Evolutionary conservation across 2,113 vertebrate species (phyloP).

Genomic region (Phyllostomus discolor): DNA sequence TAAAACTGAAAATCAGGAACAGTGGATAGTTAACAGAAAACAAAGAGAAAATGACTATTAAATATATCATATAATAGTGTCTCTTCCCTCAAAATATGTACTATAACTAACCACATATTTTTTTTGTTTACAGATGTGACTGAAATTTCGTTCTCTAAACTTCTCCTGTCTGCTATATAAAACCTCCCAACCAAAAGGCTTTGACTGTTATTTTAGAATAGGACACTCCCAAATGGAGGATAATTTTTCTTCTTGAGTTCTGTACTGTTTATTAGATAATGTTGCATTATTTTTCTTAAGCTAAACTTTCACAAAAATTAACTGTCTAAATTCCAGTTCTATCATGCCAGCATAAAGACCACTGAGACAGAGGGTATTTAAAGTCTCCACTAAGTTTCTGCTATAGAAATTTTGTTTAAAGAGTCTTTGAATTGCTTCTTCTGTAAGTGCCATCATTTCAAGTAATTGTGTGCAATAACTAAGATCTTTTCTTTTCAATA

Average conservation of each 20-base stretch:
- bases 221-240: neutral
- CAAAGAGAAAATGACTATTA: neutral
- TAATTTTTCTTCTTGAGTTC: neutral
- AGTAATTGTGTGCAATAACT: conserved; percentile 33
- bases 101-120: neutral
- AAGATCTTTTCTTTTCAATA: conserved; percentile 58
- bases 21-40: neutral
- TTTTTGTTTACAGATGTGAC: conserved; percentile 56
- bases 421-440: neutral
- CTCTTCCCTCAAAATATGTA: neutral
- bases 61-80: neutral
- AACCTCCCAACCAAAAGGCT: neutral
- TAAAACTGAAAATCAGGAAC: neutral
- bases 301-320: neutral
- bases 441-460: conserved; percentile 9
- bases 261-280: neutral
- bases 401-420: neutral
- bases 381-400: conserved; percentile 19
- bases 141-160: neutral
- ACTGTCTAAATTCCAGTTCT: neutral
- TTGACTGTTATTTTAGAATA: neutral
- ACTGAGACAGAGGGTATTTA: neutral
- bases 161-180: neutral
- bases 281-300: neutral
- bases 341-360: neutral